Evolutionary conservation across 2,888 invertebrate genomes (phyloP).

Genomic region (Brachyptera putata): DNA sequence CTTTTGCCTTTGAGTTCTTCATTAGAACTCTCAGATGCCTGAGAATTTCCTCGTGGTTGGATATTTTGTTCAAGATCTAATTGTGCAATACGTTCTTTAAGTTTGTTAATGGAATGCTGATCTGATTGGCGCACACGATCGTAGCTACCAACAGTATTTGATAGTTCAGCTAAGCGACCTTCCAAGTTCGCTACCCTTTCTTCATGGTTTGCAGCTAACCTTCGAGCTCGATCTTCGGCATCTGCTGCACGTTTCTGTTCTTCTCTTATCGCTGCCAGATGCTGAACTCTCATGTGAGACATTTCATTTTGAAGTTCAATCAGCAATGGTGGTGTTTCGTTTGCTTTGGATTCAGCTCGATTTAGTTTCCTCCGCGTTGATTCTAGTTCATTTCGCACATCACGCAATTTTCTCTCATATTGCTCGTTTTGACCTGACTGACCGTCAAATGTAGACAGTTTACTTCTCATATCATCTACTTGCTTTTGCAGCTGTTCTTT

Average conservation of each 20-base stretch:
- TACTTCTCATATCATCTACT: slow-evolving; percentile 50
- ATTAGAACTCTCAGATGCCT: slow-evolving; percentile 32
- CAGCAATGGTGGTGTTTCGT: slow-evolving; percentile 58
- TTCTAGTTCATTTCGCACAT: slow-evolving; percentile 60
- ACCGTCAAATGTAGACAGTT: slow-evolving; percentile 42
- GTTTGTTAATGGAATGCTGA: slow-evolving; percentile 64
- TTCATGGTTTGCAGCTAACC: slow-evolving; percentile 66
- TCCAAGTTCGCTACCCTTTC: slow-evolving; percentile 73
- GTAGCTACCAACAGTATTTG: slow-evolving; percentile 71
- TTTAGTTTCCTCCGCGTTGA: slow-evolving; percentile 59
- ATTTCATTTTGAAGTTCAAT: slow-evolving; percentile 69
- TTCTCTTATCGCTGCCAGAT: slow-evolving; percentile 2
- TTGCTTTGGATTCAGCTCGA: slow-evolving; percentile 59
- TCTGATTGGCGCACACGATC: slow-evolving; percentile 68
- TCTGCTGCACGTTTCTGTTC: slow-evolving; percentile 53
- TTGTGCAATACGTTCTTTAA: slow-evolving; percentile 44
- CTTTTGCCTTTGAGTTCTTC: slow-evolving; percentile 36
- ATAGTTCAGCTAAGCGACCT: slow-evolving; percentile 70
- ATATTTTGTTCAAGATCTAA: slow-evolving; percentile 23
- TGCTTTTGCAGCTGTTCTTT: slow-evolving; percentile 71
- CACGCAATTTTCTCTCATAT: slow-evolving; percentile 42
- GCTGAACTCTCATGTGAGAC: slow-evolving; percentile 44
- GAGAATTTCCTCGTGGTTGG: not conserved
- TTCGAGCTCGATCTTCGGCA: slow-evolving; percentile 67
- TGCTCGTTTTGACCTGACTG: slow-evolving; percentile 34